These are phyloP conservation scores for Trypoxylus dichotomus DNA, from an alignment of 1,140 invertebrate species.

Conservation along the genomic window DNA sequence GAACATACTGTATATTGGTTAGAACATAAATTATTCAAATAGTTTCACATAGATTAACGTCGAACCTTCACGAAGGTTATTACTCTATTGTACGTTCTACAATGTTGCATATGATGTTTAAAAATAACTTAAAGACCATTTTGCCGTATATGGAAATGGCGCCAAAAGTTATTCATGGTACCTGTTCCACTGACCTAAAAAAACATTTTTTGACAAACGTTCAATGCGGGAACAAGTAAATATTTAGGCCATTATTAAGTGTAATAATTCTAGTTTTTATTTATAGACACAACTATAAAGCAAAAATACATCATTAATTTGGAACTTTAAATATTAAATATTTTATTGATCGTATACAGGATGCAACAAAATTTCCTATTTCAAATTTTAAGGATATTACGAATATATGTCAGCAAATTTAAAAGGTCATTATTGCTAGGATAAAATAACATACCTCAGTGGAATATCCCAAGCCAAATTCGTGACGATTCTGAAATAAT, in stretches of 20 bases:
- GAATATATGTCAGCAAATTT: neutral
- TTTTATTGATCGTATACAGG: too few relatives aligned
- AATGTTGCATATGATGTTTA: neutral
- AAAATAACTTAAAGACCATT: neutral
- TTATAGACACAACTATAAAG: too few relatives aligned
- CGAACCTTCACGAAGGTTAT: neutral
- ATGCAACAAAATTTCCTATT: too few relatives aligned
- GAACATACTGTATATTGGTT: too few relatives aligned
- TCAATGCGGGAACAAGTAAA: neutral
- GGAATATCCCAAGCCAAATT: neutral
- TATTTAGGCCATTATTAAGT: neutral
- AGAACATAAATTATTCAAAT: neutral
- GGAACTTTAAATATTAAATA: too few relatives aligned
- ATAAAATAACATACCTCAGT: neutral
- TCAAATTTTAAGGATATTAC: too few relatives aligned
- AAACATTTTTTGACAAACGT: neutral
- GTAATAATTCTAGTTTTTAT: too few relatives aligned
- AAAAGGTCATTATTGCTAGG: neutral
- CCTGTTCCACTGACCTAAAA: slow-evolving; percentile 7
- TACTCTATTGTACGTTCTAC: neutral
- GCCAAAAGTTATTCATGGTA: neutral
- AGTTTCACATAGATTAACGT: neutral
- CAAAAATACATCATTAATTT: too few relatives aligned
- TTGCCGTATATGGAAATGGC: neutral
- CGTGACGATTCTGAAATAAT: neutral